Evolutionary conservation across 92 coral and sea anemone genomes (phyloP), one percentile per base, ranked within the genome.

Genomic region (Porites cylindrica): DNA sequence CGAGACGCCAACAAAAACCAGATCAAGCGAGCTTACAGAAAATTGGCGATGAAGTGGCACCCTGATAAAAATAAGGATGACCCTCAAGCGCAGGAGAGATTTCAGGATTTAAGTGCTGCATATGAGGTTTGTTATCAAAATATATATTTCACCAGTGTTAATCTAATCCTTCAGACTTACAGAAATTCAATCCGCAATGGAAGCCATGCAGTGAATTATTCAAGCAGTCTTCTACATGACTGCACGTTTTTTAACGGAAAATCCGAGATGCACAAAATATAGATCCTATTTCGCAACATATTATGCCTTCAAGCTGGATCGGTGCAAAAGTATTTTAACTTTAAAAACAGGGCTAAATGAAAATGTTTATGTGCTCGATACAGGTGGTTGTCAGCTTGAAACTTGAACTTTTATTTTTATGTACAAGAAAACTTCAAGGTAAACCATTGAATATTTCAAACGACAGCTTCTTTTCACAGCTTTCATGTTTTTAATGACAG

Each of bases 31-130:
- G 98, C 99, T n/a, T 97, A 97, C 91, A 93, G 99, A 88, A 97
- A 95, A 85, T 88, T 97, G 43, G 99, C 99, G 11, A 95, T 97
- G 98, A 95, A 95, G 91, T 95, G 98, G 97, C 99, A 97, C 69
- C 99, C 99, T 4, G 99, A 97, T 85, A 97, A 97, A 71, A 96
- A 97, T 82, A 91, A 88, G 23, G 99, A 97, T 60, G 99, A 97
- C 26, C 96, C 95, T 12, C 90, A 93, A 67, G 99, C 99, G 13
- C 98, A 95, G 66, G 99, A 97, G n/a, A 92, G 94, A 85, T 97
- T 97, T 84, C 99, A 97, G 11, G 98, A 97, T 68, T 86, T 97
- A 70, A 95, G 99, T 59, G 88, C 98, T 8, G 99, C 99, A 32
- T 97, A 97, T 43, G 99, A 97, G 99, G 99, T 97, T 88, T 59